phyloP scores from a whole-genome alignment of 2,797 vertebrate species.

The Scolopax rusticola region DNA sequence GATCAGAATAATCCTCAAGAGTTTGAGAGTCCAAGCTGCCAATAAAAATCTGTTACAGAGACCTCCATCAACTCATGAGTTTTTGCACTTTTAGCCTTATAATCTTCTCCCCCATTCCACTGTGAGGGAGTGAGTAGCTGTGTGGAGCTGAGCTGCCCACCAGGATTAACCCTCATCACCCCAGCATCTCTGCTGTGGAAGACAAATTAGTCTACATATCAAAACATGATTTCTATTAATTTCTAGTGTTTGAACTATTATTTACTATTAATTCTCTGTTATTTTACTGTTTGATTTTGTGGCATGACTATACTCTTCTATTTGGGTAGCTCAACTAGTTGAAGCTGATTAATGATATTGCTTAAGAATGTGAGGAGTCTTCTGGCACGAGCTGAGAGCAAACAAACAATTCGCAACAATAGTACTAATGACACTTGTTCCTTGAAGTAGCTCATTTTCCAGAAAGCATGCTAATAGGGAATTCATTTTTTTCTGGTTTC shows the following conservation, averaged over 20 bases:
- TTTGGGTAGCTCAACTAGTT: not conserved
- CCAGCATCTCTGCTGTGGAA: not conserved
- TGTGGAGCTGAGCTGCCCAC: not conserved
- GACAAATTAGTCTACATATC: fast-evolving
- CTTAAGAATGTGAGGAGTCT: not conserved
- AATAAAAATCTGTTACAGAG: not conserved
- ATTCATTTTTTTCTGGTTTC: not conserved
- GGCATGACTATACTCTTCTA: not conserved
- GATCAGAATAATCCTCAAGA: not conserved
- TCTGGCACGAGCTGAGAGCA: not conserved
- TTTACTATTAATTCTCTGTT: not conserved
- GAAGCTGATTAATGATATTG: not conserved
- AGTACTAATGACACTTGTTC: not conserved
- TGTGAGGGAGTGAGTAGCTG: fast-evolving
- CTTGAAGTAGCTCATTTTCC: not conserved
- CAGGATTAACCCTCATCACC: not conserved
- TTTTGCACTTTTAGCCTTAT: not conserved
- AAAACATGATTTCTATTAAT: fast-evolving
- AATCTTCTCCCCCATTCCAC: not conserved
- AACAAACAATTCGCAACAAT: not conserved
- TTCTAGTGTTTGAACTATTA: not conserved
- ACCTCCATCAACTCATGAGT: fast-evolving
- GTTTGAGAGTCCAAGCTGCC: not conserved
- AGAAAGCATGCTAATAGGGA: not conserved
- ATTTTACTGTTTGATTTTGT: not conserved